A percentile compares a stretch with the other conserved stretches of the same genome.
phyloP scores from a whole-genome alignment of 2,888 invertebrate genomes.

The Idaea straminata region DNA sequence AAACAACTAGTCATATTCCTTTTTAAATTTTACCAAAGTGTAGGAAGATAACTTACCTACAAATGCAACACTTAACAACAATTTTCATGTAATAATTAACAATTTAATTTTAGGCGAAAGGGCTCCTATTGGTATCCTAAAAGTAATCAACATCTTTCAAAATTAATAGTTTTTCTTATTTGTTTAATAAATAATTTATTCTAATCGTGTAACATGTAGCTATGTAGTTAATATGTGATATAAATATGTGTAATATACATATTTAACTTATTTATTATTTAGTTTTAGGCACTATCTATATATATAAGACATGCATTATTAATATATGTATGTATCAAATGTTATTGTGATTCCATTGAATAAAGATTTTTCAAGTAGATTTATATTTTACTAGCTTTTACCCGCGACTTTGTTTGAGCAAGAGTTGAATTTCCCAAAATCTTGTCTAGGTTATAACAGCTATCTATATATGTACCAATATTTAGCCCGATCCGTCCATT shows the following conservation, averaged over 20 bases:
- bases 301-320: constrained; percentile 48
- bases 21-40: too few species aligned
- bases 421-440: too few species aligned
- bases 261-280: constrained; percentile 56
- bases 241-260: constrained; percentile 54
- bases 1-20: too few species aligned
- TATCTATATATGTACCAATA: too few species aligned
- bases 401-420: too few species aligned
- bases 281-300: constrained; percentile 54
- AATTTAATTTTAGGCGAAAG: too few species aligned
- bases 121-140: too few species aligned
- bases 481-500: too few species aligned
- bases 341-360: constrained; percentile 62
- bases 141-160: neutral
- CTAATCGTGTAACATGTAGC: constrained; percentile 35
- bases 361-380: constrained; percentile 54
- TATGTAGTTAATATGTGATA: constrained; percentile 40
- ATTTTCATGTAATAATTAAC: too few species aligned
- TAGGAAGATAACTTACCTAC: too few species aligned
- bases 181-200: constrained; percentile 29
- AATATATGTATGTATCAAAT: constrained; percentile 40
- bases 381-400: constrained; percentile 17
- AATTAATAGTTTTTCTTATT: neutral
- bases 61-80: too few species aligned
- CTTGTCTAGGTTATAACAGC: too few species aligned